Percentiles rank a stretch among this genome's conserved stretches.
phyloP scores from a whole-genome alignment of 2,113 vertebrate species.

The Natator depressus region DNA sequence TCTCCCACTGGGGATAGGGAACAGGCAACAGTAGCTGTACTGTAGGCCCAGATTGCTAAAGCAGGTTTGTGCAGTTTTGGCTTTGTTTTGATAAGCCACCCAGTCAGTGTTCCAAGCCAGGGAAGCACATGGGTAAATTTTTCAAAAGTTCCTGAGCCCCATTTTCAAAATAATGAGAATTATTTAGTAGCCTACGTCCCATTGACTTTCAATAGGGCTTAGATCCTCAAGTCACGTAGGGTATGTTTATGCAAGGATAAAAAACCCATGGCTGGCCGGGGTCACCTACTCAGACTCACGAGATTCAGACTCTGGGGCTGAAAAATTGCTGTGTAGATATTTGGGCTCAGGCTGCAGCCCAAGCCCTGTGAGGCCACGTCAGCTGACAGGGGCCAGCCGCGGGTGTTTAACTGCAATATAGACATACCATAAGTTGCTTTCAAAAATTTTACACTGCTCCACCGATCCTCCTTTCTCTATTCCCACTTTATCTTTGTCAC shows the following conservation, averaged over 20 bases:
- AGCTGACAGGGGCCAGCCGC: not conserved
- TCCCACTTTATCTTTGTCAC: too few relatives aligned
- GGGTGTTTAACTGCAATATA: not conserved
- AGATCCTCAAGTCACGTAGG: not conserved
- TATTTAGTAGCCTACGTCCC: not conserved
- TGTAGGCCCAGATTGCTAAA: accelerated
- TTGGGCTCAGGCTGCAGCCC: not conserved
- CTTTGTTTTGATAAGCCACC: not conserved
- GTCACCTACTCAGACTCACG: not conserved
- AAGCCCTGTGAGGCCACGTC: not conserved
- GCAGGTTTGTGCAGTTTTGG: not conserved
- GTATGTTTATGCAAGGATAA: not conserved
- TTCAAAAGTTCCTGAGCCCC: not conserved
- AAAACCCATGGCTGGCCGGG: not conserved
- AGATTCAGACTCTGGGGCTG: not conserved
- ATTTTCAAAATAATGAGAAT: not conserved
- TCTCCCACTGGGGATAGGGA: too few relatives aligned
- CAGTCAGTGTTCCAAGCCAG: not conserved
- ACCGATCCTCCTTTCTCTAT: too few relatives aligned
- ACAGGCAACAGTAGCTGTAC: too few relatives aligned
- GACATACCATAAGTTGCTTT: not conserved
- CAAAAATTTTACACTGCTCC: too few relatives aligned
- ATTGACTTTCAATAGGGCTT: not conserved
- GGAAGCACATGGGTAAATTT: not conserved
- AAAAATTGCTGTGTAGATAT: not conserved